These are phyloP conservation scores for Lacerta viridis DNA, from an alignment of 2,797 vertebrate genomes.

Conservation along the genomic window DNA sequence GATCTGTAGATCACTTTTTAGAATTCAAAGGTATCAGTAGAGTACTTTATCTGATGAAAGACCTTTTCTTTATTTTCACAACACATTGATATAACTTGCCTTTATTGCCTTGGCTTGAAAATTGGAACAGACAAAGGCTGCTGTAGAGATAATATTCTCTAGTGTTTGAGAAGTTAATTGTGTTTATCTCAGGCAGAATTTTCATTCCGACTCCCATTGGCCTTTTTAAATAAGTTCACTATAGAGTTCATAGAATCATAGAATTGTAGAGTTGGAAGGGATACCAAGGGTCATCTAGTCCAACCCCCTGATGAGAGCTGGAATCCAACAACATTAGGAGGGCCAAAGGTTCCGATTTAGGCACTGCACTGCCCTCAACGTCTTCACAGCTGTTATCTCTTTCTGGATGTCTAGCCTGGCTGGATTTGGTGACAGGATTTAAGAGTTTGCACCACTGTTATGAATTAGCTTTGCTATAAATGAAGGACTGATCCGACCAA, in stretches of 20 bases:
- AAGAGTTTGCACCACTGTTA: neutral
- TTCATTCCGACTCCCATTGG: neutral
- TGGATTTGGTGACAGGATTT: neutral
- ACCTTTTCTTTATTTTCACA: neutral
- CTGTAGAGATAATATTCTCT: neutral
- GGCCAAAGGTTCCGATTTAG: neutral
- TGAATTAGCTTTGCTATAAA: neutral
- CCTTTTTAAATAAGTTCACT: neutral
- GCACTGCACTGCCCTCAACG: neutral
- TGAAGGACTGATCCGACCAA: neutral
- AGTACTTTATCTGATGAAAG: neutral
- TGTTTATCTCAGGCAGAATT: neutral
- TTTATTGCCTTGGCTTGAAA: neutral
- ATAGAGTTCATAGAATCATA: neutral
- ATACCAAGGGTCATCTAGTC: neutral
- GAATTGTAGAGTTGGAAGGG: no score
- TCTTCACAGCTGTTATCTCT: neutral
- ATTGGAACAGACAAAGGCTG: neutral
- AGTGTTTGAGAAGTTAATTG: neutral
- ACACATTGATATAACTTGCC: neutral
- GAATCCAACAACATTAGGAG: no score
- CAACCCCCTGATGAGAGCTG: no score
- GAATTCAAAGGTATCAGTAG: slow-evolving; percentile 13
- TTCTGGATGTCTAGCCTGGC: neutral
- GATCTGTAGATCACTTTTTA: slow-evolving; percentile 38